These are phyloP conservation scores for Brachirus orientalis DNA, from an alignment of 2,113 vertebrate species.

Conservation along the genomic window DNA sequence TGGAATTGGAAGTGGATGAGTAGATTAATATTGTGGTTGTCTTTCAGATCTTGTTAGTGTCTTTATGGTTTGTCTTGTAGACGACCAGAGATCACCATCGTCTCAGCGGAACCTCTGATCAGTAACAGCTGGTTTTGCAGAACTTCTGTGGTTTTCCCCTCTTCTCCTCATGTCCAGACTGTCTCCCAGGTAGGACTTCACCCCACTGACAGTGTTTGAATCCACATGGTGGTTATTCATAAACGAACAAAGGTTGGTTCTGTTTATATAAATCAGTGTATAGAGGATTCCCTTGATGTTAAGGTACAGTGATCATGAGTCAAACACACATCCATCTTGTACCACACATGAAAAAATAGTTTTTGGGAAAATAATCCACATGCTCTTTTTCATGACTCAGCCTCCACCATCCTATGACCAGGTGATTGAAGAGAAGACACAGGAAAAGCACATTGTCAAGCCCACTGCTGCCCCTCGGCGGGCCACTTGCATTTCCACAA, in stretches of 20 bases:
- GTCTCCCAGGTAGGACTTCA: constrained; percentile 81
- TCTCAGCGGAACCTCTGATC: constrained; percentile 88
- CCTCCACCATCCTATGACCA: constrained; percentile 94
- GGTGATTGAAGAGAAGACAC: constrained; percentile 94
- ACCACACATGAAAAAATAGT: no score
- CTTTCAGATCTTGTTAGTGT: not conserved
- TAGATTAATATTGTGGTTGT: not conserved
- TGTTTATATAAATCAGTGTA: no score
- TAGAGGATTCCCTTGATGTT: no score
- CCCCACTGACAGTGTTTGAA: not conserved
- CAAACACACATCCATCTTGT: no score
- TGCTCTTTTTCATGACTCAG: constrained; percentile 74
- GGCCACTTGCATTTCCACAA: constrained; percentile 78
- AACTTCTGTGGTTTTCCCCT: constrained; percentile 61
- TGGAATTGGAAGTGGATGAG: not conserved
- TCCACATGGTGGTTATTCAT: no score
- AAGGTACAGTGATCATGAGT: no score
- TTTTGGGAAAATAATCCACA: no score
- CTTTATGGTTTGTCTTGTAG: constrained; percentile 66
- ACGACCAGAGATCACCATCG: constrained; percentile 91
- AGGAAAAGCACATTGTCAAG: constrained; percentile 85
- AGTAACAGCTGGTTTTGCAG: constrained; percentile 87
- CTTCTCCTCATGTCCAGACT: constrained; percentile 75
- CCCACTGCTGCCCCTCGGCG: constrained; percentile 83
- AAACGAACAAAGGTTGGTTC: no score